Evolutionary conservation across 2,888 invertebrate species (phyloP).

Genomic region (Alsophila aescularia): DNA sequence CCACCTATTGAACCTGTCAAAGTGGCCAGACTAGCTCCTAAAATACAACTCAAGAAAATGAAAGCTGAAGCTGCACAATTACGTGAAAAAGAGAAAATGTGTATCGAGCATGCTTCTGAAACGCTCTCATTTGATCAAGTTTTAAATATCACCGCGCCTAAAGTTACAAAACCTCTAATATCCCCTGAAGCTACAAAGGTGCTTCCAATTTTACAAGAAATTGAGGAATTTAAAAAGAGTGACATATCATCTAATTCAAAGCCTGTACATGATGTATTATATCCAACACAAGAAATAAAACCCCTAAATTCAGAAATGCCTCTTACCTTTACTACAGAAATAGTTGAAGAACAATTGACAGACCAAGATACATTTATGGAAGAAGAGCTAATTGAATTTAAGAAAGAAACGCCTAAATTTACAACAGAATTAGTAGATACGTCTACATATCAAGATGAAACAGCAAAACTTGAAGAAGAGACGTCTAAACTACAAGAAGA

Average conservation of each 20-base stretch:
- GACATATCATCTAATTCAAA: slow-evolving; percentile 18
- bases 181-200: slow-evolving; percentile 27
- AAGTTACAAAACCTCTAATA: slow-evolving; percentile 20
- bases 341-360: slow-evolving; percentile 14
- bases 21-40: slow-evolving; percentile 80
- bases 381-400: not conserved
- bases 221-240: slow-evolving; percentile 27
- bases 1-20: slow-evolving; percentile 81
- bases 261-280: slow-evolving; percentile 53
- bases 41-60: slow-evolving; percentile 81
- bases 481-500: not conserved
- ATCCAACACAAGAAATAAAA: slow-evolving; percentile 68
- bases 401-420: slow-evolving; percentile 8
- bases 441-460: slow-evolving; percentile 1
- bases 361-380: slow-evolving; percentile 17
- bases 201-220: slow-evolving; percentile 31
- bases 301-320: slow-evolving; percentile 50
- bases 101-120: slow-evolving; percentile 32
- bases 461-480: not conserved
- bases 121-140: slow-evolving; percentile 9
- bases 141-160: slow-evolving; percentile 28
- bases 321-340: slow-evolving; percentile 6
- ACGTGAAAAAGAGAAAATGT: slow-evolving; percentile 59
- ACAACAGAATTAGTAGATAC: not conserved
- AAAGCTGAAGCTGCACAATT: slow-evolving; percentile 76